A percentile compares a stretch with the other conserved stretches of the same genome.
Conservation (phyloP, 2,113 vertebrate species). For the Turdus rufiventris region DNA sequence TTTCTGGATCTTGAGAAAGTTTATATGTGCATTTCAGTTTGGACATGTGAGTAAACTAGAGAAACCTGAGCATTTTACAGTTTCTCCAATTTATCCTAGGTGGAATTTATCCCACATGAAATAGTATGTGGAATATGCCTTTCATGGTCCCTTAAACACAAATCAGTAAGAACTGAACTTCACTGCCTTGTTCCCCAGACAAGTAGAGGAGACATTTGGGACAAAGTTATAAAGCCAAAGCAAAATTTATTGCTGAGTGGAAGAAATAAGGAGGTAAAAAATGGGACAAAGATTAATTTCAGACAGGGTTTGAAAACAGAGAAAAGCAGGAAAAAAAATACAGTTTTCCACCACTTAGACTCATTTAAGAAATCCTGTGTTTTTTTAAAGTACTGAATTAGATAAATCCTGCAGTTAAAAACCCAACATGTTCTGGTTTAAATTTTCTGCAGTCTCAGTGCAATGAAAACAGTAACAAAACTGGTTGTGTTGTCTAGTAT, state of each 20-base stretch:
- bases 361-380: not conserved
- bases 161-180: not conserved
- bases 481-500: not conserved
- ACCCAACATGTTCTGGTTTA: not conserved
- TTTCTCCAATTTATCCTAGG: not conserved
- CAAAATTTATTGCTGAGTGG: not conserved
- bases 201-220: not conserved
- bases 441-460: not conserved
- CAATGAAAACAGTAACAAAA: not conserved
- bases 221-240: not conserved
- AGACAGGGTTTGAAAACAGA: not conserved
- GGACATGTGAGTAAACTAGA: not conserved
- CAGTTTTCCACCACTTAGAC: not conserved
- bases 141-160: not conserved
- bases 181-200: not conserved
- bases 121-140: not conserved
- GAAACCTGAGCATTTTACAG: not conserved
- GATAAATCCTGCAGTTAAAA: not conserved
- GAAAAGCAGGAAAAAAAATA: not conserved
- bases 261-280: not conserved
- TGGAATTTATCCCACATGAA: not conserved
- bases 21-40: fast-evolving
- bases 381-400: not conserved
- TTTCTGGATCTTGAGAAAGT: not conserved
- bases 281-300: not conserved